phyloP scores from a whole-genome alignment of 2,797 vertebrate species.

The Dermochelys coriacea region DNA sequence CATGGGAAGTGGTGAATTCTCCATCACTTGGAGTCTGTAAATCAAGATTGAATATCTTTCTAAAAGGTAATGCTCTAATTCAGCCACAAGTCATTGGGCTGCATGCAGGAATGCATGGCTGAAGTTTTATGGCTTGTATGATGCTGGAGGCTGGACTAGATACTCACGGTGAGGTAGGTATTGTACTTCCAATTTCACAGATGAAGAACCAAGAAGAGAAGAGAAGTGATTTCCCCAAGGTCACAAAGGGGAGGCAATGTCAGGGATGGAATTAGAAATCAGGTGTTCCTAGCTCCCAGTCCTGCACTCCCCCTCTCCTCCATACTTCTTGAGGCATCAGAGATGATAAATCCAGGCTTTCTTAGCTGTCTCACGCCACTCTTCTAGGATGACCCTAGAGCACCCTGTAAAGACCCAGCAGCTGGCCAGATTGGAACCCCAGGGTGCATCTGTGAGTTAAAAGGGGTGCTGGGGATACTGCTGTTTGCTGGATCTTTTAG shows the following conservation, averaged over 20 bases:
- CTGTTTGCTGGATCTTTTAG: not conserved
- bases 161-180: not conserved
- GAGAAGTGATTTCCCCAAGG: not conserved
- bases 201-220: not conserved
- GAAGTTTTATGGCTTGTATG: not conserved
- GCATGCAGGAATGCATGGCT: not conserved
- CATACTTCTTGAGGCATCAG: not conserved
- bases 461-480: not conserved
- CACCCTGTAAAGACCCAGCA: not conserved
- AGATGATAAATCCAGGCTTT: not conserved
- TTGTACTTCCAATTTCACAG: not conserved
- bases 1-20: not conserved
- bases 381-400: not conserved
- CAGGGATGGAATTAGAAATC: not conserved
- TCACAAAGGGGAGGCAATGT: fast-evolving
- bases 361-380: not conserved
- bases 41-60: not conserved
- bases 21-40: not conserved
- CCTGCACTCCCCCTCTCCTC: not conserved
- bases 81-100: not conserved
- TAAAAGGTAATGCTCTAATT: not conserved
- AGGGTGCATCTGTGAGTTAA: not conserved
- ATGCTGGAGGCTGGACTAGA: not conserved
- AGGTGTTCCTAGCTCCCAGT: fast-evolving
- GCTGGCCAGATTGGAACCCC: not conserved